Evolutionary conservation across 2,113 vertebrate genomes (phyloP), one percentile per base, ranked within the genome.

Genomic region (Tetrao urogallus): DNA sequence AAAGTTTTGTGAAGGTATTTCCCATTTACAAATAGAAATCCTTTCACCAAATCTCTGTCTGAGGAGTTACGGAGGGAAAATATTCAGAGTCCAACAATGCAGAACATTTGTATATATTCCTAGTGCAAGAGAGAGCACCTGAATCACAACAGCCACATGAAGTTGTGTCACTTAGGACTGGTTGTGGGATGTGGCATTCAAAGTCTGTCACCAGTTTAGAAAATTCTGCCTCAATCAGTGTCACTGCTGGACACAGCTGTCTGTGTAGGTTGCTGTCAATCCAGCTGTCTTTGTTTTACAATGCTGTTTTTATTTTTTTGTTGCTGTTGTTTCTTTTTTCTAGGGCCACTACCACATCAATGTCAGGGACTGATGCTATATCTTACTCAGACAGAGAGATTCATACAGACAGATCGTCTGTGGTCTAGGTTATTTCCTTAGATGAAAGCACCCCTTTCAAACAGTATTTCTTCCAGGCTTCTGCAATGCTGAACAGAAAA

Each of bases 201-300:
- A 72, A 81, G 82, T 88, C 93, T 97, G 96, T 93, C 66, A 19
- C 70, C 88, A 61, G 91, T 93, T 97, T 76, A 82, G 66, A 86
- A 66, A 94, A 91, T 86, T 94, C 96, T 92, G 92, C 43, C 86
- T 94, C 93, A 88, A 86, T 94, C 95, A 88, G 90, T 93, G 94
- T 97, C 94, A 96, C 90, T 50, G 88, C 90, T 81, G 96, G 85
- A 95, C 91, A 83, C 73, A 75, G 84, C 80, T 0, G 16, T 34
- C 93, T 93, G 38, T 78, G 73, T 83, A 91, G 88, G 90, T 90
- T 6, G 8, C 76, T 94, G 93, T 93, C 91, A 94, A 88, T 91
- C 82, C 80, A 71, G 82, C 80, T 91, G 88, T 69, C 96, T 95
- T 88, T 95, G 88, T 91, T 94, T 95, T 81, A 86, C 92, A 90